A percentile compares a stretch with the other conserved stretches of the same genome.
These are phyloP conservation scores for Pedetes capensis DNA, from an alignment of 2,113 vertebrate genomes.

Conservation along the genomic window DNA sequence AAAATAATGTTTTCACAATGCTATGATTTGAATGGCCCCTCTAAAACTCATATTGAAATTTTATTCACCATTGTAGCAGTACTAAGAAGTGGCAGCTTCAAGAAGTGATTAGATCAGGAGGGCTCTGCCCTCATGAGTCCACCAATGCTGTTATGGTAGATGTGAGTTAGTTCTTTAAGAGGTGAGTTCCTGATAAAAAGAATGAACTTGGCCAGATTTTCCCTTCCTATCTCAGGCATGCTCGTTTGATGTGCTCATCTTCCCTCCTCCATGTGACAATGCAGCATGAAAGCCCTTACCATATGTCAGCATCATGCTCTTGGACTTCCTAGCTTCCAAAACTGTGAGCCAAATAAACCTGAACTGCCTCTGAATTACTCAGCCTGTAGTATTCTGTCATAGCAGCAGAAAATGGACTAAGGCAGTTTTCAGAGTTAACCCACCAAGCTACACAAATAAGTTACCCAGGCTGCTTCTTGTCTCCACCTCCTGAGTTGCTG, in stretches of 20 bases:
- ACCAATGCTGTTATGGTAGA: neutral
- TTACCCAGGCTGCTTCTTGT: no score
- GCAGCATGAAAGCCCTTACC: neutral
- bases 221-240: neutral
- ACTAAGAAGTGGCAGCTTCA: neutral
- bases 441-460: neutral
- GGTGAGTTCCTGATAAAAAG: neutral
- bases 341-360: neutral
- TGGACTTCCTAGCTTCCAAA: neutral
- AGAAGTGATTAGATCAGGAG: neutral
- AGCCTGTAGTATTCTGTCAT: neutral
- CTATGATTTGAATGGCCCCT: neutral
- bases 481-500: no score
- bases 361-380: neutral
- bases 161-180: neutral
- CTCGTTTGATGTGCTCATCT: neutral
- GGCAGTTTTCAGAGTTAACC: neutral
- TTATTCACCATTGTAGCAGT: no score
- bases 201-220: neutral
- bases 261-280: neutral
- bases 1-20: neutral
- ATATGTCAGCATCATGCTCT: no score
- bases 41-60: neutral
- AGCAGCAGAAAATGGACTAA: neutral
- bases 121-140: neutral